Base-by-base conservation (phyloP, 2,797 vertebrate genomes). In the Ctenochaetus hawaiiensis region DNA sequence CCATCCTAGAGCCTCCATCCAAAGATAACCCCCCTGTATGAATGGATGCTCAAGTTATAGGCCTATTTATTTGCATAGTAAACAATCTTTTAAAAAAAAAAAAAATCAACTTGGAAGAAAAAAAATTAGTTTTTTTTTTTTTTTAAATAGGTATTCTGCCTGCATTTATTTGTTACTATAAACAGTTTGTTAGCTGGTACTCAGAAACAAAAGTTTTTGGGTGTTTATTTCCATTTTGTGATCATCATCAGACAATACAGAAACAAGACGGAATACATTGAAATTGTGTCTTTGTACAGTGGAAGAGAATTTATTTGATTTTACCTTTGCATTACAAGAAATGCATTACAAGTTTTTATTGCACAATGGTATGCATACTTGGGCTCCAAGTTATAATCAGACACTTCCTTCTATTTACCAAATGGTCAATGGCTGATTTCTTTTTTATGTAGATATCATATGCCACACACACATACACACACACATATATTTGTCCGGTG, bases 401-500 rank as follows among this genome's bases (percentile, higher is more conserved):
- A 89, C 84, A 91, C 91, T 89, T 92, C 81, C 85, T 89, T 88
- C 80, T 86, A 86, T 89, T 86, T 87, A 93, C 86, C 86, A 89
- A 89, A 91, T 84, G 89, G 63, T 83, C 76, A 86, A 88, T 81
- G 81, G 86, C 82, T 83, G 84, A 88, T 82, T 49, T 77, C 30
- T 67, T 66, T 75, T 74, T 65, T 64, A 61, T 51, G 30, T 34
- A 75, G 53, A 34, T 34, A 34, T 49, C 18, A 48, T 44, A 81
- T 37, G 74, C 22, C 22, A 59, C 52, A 59, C 30, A 64, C 67
- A 56, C 2, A 22, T 84, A 86, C 85, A 76, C 87, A 76, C 87
- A 88, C 37, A 43, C 71, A 63, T 84, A 84, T 80, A 91, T 81
- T 89, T 93, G 88, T 94, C 93, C 89, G 93, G 91, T 95, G 89